These are phyloP conservation scores for Eonycteris spelaea DNA, from an alignment of 2,113 vertebrate genomes.

Conservation along the genomic window DNA sequence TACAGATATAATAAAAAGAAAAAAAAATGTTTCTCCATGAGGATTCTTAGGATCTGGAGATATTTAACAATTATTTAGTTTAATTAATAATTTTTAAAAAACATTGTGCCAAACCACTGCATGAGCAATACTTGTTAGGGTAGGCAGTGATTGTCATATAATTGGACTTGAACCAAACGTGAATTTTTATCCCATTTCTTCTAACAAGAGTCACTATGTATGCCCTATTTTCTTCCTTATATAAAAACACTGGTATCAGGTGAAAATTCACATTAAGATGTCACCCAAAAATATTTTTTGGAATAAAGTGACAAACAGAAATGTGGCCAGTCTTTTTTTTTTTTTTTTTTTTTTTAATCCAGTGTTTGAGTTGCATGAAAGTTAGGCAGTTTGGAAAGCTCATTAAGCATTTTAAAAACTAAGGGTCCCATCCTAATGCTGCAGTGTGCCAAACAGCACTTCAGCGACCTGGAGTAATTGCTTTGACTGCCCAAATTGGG, in stretches of 20 bases:
- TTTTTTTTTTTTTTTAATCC: background rate
- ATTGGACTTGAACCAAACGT: background rate
- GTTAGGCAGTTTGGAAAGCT: slow-evolving; percentile 35
- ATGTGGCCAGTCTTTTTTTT: slow-evolving; percentile 17
- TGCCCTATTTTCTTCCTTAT: background rate
- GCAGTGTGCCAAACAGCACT: background rate
- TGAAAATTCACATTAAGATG: slow-evolving; percentile 12
- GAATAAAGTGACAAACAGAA: slow-evolving; percentile 16
- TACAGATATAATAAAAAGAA: background rate
- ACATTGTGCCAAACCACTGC: background rate
- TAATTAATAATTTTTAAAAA: background rate
- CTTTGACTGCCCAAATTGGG: background rate
- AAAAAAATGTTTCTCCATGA: background rate
- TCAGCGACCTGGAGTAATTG: background rate
- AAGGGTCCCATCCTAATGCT: background rate
- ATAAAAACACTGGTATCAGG: background rate
- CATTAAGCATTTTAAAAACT: slow-evolving; percentile 2
- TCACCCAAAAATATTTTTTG: slow-evolving; percentile 13
- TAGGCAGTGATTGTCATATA: background rate
- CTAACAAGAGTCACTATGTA: background rate
- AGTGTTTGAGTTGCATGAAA: slow-evolving; percentile 4
- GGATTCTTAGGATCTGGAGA: background rate
- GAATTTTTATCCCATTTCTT: background rate
- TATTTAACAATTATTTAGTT: background rate
- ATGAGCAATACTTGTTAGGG: background rate